Evolutionary conservation across 37 sponge, comb jelly and placozoan genomes (phyloP), one percentile per base, ranked within the genome.

Genomic region (Corticium candelabrum): DNA sequence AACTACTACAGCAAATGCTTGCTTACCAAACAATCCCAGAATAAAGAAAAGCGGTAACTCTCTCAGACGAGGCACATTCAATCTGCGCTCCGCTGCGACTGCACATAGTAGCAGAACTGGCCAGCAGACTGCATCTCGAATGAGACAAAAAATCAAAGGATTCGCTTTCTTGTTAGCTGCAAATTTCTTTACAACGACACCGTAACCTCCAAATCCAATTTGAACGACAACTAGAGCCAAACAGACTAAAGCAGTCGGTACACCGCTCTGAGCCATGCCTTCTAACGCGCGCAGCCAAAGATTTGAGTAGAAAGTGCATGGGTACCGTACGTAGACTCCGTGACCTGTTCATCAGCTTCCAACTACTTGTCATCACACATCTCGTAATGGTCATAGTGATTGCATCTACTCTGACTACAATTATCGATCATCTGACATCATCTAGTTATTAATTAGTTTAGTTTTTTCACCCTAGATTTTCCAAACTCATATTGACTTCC

Each of bases 161-260:
- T 86, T 43, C 3, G 86, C 85, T 15, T 85, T 85, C 11, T 34
- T 31, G 32, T 83, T 68, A 0, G 76, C 31, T 29, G 79, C 86
- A 81, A 86, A 89, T 38, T 80, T 68, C 69, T 85, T 76, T 38
- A 89, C 81, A 29, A 89, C 71, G n/a, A 89, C 84, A 29, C 86
- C 86, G 70, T 89, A 89, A 32, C 79, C 73, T 15, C 90, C 90
- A 80, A 89, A 89, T 21, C 90, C 90, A 34, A 83, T 36, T 85
- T 89, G 68, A 57, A 85, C 86, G 0, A 79, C 41, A 3, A 83
- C 0, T 3, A 79, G 69, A 27, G 81, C 90, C 34, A 33, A 34
- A 29, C 68, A n/a, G 4, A 89, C 90, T 31, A 86, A 41, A 84
- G 80, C 79, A 0, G 78, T 70, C 37, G 90, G 86, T 37, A 70